Evolutionary conservation across 2,113 vertebrate species (phyloP), one percentile per base, ranked within the genome.

Genomic region (Gorsachius goisagi): DNA sequence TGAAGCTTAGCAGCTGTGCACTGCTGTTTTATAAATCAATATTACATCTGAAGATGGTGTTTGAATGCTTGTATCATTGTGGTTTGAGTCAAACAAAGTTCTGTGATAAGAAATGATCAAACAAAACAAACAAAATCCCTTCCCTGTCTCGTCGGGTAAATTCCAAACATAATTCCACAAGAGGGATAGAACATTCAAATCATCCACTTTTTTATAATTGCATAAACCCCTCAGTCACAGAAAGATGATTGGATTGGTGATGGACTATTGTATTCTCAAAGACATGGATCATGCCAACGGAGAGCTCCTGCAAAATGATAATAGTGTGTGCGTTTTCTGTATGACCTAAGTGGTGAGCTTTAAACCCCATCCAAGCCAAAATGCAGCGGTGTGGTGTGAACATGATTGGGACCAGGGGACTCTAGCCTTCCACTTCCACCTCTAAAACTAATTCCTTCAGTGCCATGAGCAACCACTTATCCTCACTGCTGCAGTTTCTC

Each of bases 21-120:
- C 95, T 96, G 95, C 95, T 97, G 95, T 97, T 98, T 98, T 97
- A 93, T 90, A 97, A 98, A 97, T 97, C 97, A 98, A 96, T 97
- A 96, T 95, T 96, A 97, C 94, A 96, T 98, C 94, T 94, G 96
- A 98, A 98, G 97, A 95, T 96, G 93, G 80, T 95, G 82, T 97
- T 96, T 97, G 97, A 97, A 97, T 97, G 96, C 86, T 94, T 95
- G 92, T 96, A 95, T 97, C 95, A 66, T 76, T 91, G 94, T 95
- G 96, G 94, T 95, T 98, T 97, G 95, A 97, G 91, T 98, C 97
- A 97, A 96, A 91, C 96, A 96, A 93, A 98, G 97, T 97, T 97
- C 98, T 97, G 77, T 92, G 97, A 97, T 97, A 98, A 97, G 97
- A 97, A 97, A 97, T 75, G 96, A 97, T 98, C 94, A 95, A 97